Percentiles rank a stretch among this genome's conserved stretches.
These are phyloP conservation scores for Pseudomyrmex sp. DNA, from an alignment of 1,140 invertebrate species.

Conservation along the genomic window DNA sequence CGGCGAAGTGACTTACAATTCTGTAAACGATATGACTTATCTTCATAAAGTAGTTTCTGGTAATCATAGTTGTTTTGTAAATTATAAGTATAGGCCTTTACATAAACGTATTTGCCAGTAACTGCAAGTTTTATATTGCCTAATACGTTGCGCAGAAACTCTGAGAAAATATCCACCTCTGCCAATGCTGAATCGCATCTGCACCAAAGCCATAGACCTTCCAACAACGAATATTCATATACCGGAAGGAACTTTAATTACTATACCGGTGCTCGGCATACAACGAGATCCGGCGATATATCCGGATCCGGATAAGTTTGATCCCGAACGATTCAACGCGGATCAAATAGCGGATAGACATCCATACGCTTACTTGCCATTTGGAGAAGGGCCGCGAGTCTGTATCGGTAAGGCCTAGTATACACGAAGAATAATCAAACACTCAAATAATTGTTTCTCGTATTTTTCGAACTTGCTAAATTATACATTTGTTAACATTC, in stretches of 20 bases:
- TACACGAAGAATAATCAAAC: too few species aligned
- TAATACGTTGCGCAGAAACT: conserved; percentile 88
- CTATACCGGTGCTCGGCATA: conserved; percentile 88
- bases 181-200: conserved; percentile 85
- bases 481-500: too few species aligned
- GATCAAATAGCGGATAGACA: conserved; percentile 75
- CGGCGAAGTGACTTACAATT: too few species aligned
- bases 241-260: conserved; percentile 87
- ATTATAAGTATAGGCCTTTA: not conserved
- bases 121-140: too few species aligned
- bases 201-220: conserved; percentile 86
- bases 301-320: conserved; percentile 87
- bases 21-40: too few species aligned
- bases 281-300: conserved; percentile 87
- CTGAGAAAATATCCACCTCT: conserved; percentile 88
- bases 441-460: too few species aligned
- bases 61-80: not conserved
- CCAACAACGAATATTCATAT: conserved; percentile 87
- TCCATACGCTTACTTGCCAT: conserved; percentile 83
- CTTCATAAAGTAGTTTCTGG: too few species aligned
- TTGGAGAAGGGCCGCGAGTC: conserved; percentile 85
- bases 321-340: conserved; percentile 87
- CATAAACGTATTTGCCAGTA: not conserved
- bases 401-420: conserved; percentile 85
- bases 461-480: too few species aligned